Base-by-base conservation (phyloP, 2,113 vertebrate species). In the Emydura subglobosa region DNA sequence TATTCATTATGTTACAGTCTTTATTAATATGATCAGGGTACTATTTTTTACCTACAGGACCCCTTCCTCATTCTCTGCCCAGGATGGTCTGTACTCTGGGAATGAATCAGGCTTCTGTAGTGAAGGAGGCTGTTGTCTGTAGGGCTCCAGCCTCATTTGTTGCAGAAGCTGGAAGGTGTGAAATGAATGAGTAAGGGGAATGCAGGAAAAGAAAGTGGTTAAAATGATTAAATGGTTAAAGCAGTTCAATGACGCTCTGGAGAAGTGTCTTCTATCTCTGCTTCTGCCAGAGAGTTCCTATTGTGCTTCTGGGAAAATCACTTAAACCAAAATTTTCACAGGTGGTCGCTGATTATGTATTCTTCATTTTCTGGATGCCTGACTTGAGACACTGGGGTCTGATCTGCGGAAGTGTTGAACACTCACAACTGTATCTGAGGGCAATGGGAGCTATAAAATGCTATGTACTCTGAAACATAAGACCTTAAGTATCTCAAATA, bases 221-320 rank as follows among this genome's bases (percentile, higher is more conserved):
- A 47, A 47, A 47, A 47, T 47, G 47, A 8, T 47, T 47, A 54
- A 54, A 54, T 54, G 82, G 21, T n/a, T 74, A 19, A 50, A 88
- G 47, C 53, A 80, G 3, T 14, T 74, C 34, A 86, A 39, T 24
- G 47, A 2, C 2, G 0, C 7, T 10, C n/a, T 1, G 0, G 10
- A 39, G 44, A 80, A 68, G 16, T 12, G 13, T n/a, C 83, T 49
- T 61, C 9, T 68, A 4, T 68, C 34, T n/a, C 31, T 68, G 34
- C 65, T n/a, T 65, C 12, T 68, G 65, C 29, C 65, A 68, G 6
- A 74, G 8, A 42, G 19, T 74, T 74, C 21, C 34, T 72, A 7
- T 39, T 47, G n/a, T 19, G n/a, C 19, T 21, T 8, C 68, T 39
- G 19, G 10, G n/a, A 42, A 74, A 74, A 74, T 74, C 72, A 74